A percentile compares a stretch with the other conserved stretches of the same genome.
These are phyloP conservation scores for Brachionus koreanus DNA, from an alignment of 1,140 invertebrate genomes.

Conservation along the genomic window DNA sequence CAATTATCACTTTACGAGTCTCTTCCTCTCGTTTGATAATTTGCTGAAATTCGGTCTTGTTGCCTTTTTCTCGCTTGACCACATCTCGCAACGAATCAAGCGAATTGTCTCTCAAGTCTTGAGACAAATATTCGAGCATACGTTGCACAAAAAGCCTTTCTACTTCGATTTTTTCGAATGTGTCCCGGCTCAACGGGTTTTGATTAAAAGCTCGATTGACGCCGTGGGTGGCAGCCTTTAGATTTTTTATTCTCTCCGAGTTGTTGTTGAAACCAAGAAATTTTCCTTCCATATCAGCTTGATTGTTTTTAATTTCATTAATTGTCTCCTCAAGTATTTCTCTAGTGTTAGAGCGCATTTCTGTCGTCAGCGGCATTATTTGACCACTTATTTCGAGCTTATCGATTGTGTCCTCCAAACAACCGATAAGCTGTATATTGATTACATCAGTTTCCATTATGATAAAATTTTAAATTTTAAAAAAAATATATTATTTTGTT, in stretches of 20 bases:
- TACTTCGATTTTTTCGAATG: slow-evolving; percentile 39
- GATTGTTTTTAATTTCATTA: slow-evolving; percentile 6
- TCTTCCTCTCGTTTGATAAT: slow-evolving; percentile 38
- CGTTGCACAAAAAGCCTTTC: slow-evolving; percentile 26
- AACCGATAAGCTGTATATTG: slow-evolving; percentile 31
- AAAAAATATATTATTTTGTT: not conserved
- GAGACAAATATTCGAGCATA: not conserved
- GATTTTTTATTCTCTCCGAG: not conserved
- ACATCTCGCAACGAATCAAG: not conserved
- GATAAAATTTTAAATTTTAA: not conserved
- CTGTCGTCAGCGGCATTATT: slow-evolving; percentile 32
- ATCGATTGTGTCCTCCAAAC: slow-evolving; percentile 41
- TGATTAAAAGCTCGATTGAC: slow-evolving; percentile 17
- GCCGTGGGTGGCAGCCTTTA: slow-evolving; percentile 27
- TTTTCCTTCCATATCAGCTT: slow-evolving; percentile 12
- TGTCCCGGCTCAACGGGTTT: slow-evolving; percentile 6
- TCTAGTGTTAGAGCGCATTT: slow-evolving; percentile 1
- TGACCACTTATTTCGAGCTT: slow-evolving; percentile 38
- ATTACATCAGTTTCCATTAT: slow-evolving; percentile 8
- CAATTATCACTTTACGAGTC: not conserved
- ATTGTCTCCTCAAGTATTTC: slow-evolving; percentile 21
- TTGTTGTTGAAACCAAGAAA: not conserved
- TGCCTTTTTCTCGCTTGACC: not conserved
- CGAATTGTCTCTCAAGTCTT: not conserved
- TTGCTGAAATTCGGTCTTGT: slow-evolving; percentile 34